These are phyloP conservation scores for Catharus fuscescens DNA, from an alignment of 2,113 vertebrate species.

Conservation along the genomic window DNA sequence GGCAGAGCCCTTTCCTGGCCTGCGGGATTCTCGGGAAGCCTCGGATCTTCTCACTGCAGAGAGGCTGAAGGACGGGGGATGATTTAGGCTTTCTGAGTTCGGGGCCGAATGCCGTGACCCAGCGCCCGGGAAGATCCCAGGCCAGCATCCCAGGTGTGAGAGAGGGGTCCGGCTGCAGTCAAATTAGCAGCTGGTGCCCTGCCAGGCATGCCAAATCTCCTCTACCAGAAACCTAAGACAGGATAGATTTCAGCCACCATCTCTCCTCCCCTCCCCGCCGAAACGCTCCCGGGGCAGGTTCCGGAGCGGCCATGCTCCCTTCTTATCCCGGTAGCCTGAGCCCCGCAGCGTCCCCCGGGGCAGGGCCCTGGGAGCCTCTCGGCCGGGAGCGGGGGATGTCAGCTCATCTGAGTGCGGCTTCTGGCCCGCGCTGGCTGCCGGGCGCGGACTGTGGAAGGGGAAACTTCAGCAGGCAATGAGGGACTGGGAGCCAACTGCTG, in stretches of 20 bases:
- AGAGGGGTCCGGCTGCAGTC: not conserved
- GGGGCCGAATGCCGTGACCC: not conserved
- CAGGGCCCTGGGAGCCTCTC: not conserved
- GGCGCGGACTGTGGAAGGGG: fast-evolving
- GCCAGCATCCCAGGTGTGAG: not conserved
- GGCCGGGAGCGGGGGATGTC: not conserved
- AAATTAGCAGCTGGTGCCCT: not conserved
- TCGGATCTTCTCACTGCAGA: not conserved
- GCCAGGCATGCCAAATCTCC: not conserved
- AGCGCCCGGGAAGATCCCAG: not conserved
- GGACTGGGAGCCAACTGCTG: not conserved
- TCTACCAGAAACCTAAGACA: not conserved
- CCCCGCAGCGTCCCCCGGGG: not conserved
- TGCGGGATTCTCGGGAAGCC: not conserved
- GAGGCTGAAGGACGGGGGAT: not conserved
- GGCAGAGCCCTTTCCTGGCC: not conserved
- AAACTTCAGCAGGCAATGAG: too few relatives aligned
- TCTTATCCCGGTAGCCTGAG: not conserved
- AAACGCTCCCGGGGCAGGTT: not conserved
- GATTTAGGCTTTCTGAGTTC: not conserved
- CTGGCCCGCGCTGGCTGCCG: not conserved
- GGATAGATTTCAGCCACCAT: not conserved
- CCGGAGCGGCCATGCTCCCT: not conserved
- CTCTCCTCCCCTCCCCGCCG: not conserved
- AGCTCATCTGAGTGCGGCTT: not conserved